Base-by-base conservation (phyloP, 2,888 invertebrate species). In the Nomada fucata region DNA sequence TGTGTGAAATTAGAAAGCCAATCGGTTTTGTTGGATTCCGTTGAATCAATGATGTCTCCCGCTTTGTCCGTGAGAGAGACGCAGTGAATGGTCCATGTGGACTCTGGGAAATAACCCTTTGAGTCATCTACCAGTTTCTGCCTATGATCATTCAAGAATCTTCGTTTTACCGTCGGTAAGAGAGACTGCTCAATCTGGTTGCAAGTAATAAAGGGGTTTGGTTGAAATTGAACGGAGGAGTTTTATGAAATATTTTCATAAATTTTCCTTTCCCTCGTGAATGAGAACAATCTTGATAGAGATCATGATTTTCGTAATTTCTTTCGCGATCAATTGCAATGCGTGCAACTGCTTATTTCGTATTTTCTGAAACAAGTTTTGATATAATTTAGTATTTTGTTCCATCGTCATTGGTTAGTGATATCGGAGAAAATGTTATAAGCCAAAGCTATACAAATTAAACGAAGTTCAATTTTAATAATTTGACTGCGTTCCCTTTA, bases 51-150 rank as follows among this genome's bases (percentile, higher is more conserved):
- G n/a, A n/a, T 69, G 20, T 18, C 20, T 52, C 20, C 1, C 13
- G 42, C 29, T 52, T 13, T 26, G 4, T 59, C 47, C n/a, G 15
- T 1, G 5, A 0, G 0, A 42, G 11, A 42, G 11, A 18, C 20
- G 20, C n/a, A 15, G 60, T 20, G 57, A 76, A 42, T 15, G 70
- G 0, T 44, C 11, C 18, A 11, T 13, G 11, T 15, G 7, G 23
- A 13, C 20, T 20, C 42, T 42, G 23, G 36, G 79, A 85, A 81
- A 70, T 50, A 61, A 75, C 68, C 61, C 52, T 82, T 84, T 78
- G 86, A 80, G 87, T 86, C 87, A 84, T 88, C 87, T 87, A 77
- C 50, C 77, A 63, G 88, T 59, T 44, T 72, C 57, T 61, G 50
- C 61, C 61, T 4, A 84, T 44, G 70, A 86, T 86, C 79, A n/a